phyloP scores from a whole-genome alignment of 2,888 invertebrate genomes.

The Rhagonycha fulva region DNA sequence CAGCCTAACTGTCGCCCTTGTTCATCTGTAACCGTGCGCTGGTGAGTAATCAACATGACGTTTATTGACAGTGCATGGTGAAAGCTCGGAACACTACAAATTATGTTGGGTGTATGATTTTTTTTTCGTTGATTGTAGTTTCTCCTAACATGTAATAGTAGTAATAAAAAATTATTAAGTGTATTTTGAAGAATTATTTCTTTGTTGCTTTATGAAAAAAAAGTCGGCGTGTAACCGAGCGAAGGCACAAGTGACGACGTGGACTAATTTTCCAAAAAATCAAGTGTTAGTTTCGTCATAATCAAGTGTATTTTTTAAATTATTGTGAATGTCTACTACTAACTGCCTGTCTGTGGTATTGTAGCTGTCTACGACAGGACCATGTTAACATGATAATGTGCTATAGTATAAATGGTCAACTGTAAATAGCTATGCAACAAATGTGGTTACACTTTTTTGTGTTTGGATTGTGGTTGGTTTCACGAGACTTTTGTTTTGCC shows the following conservation, averaged over 20 bases:
- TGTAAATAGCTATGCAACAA: conserved; percentile 49
- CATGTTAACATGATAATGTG: conserved; percentile 44
- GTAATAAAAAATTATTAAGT: conserved; percentile 22
- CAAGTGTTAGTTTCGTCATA: conserved; percentile 29
- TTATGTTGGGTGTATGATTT: conserved; percentile 23
- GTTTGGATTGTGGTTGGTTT: conserved; percentile 41
- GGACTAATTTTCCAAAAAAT: conserved; percentile 19
- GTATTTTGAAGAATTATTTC: conserved; percentile 22
- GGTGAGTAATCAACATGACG: conserved; percentile 37
- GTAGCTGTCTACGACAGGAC: conserved; percentile 46
- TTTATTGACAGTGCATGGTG: conserved; percentile 28
- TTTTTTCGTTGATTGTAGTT: conserved; percentile 25
- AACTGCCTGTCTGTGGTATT: conserved; percentile 36
- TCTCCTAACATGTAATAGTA: conserved; percentile 22
- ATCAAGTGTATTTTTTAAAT: conserved; percentile 43
- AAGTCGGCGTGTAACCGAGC: conserved; percentile 26
- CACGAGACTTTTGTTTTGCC: conserved; percentile 16
- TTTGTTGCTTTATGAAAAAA: conserved; percentile 24
- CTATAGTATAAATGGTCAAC: conserved; percentile 49
- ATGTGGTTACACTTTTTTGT: conserved; percentile 46
- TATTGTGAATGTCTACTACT: conserved; percentile 40
- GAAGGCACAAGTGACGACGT: conserved; percentile 20
- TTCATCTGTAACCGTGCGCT: conserved; percentile 42
- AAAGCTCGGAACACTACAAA: conserved; percentile 31
- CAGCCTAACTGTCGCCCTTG: conserved; percentile 43